Evolutionary conservation across 2,113 vertebrate species (phyloP).

Genomic region (Zapornia atra): DNA sequence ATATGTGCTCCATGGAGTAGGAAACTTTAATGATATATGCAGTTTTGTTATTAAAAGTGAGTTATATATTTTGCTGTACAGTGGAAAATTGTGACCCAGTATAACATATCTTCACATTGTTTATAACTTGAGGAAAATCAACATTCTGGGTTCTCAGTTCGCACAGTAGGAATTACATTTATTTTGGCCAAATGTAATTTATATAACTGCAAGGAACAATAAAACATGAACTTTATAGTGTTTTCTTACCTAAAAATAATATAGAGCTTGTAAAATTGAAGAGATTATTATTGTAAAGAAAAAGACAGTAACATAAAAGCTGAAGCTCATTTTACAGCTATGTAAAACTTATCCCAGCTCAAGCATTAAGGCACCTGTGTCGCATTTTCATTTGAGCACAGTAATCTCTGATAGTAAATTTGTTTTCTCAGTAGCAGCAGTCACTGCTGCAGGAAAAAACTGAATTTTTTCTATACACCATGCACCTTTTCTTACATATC

Average conservation of each 20-base stretch:
- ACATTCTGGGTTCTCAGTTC: slow-evolving; percentile 83
- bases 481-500: neutral
- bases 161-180: slow-evolving; percentile 87
- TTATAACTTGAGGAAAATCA: slow-evolving; percentile 87
- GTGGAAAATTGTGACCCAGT: slow-evolving; percentile 85
- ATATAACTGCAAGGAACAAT: slow-evolving; percentile 86
- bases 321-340: slow-evolving; percentile 74
- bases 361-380: slow-evolving; percentile 75
- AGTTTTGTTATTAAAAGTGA: slow-evolving; percentile 83
- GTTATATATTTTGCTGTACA: slow-evolving; percentile 83
- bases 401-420: neutral
- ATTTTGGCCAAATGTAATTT: slow-evolving; percentile 87
- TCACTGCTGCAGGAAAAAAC: slow-evolving; percentile 18
- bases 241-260: slow-evolving; percentile 88
- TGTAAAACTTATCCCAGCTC: slow-evolving; percentile 62
- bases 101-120: slow-evolving; percentile 84
- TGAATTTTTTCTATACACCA: neutral
- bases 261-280: slow-evolving; percentile 84
- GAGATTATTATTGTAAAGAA: slow-evolving; percentile 83
- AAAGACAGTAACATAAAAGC: slow-evolving; percentile 82
- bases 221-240: slow-evolving; percentile 86
- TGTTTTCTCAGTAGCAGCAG: neutral
- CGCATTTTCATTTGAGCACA: slow-evolving; percentile 23
- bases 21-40: slow-evolving; percentile 84
- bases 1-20: slow-evolving; percentile 73